Percentiles rank a stretch among this genome's conserved stretches.
phyloP scores from a whole-genome alignment of 37 sponge, comb jelly and placozoan species.

The Spongilla lacustris region DNA sequence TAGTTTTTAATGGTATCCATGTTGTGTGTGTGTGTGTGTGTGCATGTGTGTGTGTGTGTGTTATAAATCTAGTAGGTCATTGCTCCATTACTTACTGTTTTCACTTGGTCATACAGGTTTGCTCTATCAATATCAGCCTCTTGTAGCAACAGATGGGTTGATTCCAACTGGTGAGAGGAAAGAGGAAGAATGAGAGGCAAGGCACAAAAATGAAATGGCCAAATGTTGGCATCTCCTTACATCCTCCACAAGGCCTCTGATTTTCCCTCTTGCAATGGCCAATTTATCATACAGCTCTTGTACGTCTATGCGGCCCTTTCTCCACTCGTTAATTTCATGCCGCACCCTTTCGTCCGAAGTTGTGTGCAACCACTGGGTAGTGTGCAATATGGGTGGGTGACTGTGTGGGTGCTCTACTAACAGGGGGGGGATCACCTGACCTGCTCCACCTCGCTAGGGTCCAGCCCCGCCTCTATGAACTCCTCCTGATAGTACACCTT shows the following conservation, averaged over 20 bases:
- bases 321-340: slow-evolving; percentile 84
- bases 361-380: slow-evolving; percentile 65
- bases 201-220: neutral
- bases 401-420: too few relatives aligned
- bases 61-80: neutral
- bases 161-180: slow-evolving; percentile 28
- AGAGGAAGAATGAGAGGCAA: neutral
- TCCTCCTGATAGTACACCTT: slow-evolving; percentile 89
- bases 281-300: slow-evolving; percentile 75
- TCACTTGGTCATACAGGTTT: slow-evolving; percentile 33
- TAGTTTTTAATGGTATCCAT: slow-evolving; percentile 27
- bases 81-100: slow-evolving; percentile 13
- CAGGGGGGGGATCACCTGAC: slow-evolving; percentile 8
- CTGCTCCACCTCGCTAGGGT: slow-evolving; percentile 55
- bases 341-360: slow-evolving; percentile 71
- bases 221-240: slow-evolving; percentile 29
- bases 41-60: slow-evolving; percentile 43
- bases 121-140: slow-evolving; percentile 53
- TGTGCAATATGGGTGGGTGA: neutral
- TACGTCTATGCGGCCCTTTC: slow-evolving; percentile 59
- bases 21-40: slow-evolving; percentile 39
- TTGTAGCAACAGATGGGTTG: slow-evolving; percentile 23
- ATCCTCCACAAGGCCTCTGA: slow-evolving; percentile 55
- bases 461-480: slow-evolving; percentile 80
- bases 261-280: slow-evolving; percentile 51